Evolutionary conservation across 2,113 vertebrate genomes (phyloP), one percentile per base, ranked within the genome.

Genomic region (Sphyrna mokarran): DNA sequence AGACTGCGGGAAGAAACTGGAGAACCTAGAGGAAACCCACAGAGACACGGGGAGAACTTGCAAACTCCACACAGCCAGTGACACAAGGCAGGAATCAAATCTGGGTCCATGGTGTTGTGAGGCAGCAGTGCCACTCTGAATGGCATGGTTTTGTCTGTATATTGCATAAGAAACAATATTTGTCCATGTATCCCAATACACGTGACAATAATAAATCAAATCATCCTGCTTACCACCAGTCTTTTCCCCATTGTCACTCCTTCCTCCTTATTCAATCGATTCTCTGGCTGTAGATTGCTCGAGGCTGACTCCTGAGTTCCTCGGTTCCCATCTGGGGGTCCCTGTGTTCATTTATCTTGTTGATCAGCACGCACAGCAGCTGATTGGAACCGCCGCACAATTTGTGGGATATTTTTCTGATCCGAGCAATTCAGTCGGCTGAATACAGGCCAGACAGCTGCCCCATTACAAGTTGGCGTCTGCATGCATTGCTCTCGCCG

Each of bases 401-500:
- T 95, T 95, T 72, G 94, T 29, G 94, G 94, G 94, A 13, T 11
- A 72, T 54, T 54, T 26, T 54, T 54, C 40, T 95, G 40, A 72
- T 95, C 94, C 40, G 37, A 48, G n/a, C 94, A 95, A 54, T 95
- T 72, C 94, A 95, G 54, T 95, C 37, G 94, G 68, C 40, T 70
- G 69, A 48, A 23, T 33, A 48, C 43, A 76, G 68, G 68, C 69
- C 11, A 54, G 69, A 48, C 94, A 95, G 94, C 68, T 95, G 94
- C 20, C 94, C 40, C 69, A 16, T 33, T 3, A 1, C 9, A 63
- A 70, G 37, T 66, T 22, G 66, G 22, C 40, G 69, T 95, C 68
- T 72, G 89, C 16, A 5, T 26, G 22, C 54, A 26, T 26, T 83
- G 48, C 61, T 16, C 2, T 13, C 37, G 18, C 16, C 14, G 89